phyloP scores from a whole-genome alignment of 2,113 vertebrate species.

The Eulemur rufifrons region DNA sequence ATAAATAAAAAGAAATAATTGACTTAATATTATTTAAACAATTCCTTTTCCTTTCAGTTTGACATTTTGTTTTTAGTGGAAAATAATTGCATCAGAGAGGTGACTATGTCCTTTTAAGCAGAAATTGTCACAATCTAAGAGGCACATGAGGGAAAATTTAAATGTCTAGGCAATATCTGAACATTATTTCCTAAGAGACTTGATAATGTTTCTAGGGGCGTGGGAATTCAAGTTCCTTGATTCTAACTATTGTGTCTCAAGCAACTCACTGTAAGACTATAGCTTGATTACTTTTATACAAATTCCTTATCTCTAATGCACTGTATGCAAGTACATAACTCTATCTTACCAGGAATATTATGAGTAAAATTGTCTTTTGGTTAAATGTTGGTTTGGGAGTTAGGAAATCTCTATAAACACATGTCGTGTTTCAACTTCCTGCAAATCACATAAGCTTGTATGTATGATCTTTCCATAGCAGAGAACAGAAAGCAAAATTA shows the following conservation, averaged over 20 bases:
- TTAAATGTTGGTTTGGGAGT: slow-evolving; percentile 23
- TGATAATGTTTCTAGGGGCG: neutral
- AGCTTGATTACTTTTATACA: slow-evolving; percentile 34
- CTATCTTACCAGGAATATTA: neutral
- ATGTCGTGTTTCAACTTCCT: slow-evolving; percentile 32
- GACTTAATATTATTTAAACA: neutral
- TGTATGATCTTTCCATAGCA: slow-evolving; percentile 10
- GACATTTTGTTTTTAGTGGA: slow-evolving; percentile 42
- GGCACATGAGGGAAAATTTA: slow-evolving; percentile 34
- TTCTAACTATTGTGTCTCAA: neutral
- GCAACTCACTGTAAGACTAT: neutral
- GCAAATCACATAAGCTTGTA: neutral
- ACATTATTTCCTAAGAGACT: slow-evolving; percentile 63
- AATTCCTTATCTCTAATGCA: neutral
- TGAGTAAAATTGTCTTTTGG: neutral
- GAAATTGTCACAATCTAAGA: slow-evolving; percentile 50
- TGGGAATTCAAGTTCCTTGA: slow-evolving; percentile 46
- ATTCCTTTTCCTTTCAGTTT: slow-evolving; percentile 34
- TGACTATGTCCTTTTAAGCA: slow-evolving; percentile 29
- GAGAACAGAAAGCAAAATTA: slow-evolving; percentile 40
- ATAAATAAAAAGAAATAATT: neutral
- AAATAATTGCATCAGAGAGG: slow-evolving; percentile 48
- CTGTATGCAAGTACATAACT: neutral
- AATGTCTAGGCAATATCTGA: slow-evolving; percentile 38
- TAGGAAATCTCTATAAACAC: neutral